phyloP scores from a whole-genome alignment of 2,888 invertebrate species.

The Ochlodes sylvanus region DNA sequence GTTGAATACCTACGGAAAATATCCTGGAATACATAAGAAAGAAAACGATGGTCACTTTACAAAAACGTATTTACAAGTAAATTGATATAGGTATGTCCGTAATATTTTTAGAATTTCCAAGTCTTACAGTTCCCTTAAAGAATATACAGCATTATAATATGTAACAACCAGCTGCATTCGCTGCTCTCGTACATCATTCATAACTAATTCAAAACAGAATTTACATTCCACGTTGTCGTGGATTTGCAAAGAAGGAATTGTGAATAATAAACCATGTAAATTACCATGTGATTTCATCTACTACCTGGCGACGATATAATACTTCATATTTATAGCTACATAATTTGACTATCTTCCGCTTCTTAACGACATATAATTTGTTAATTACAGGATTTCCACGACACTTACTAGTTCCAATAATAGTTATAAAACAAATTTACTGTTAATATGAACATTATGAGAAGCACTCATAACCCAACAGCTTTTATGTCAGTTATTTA shows the following conservation, averaged over 20 bases:
- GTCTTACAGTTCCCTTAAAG: constrained; percentile 8
- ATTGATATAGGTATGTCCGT: background rate
- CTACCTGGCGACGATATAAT: background rate
- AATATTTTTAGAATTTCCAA: background rate
- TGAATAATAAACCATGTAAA: constrained; percentile 14
- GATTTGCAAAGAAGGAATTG: constrained; percentile 23
- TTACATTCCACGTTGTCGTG: constrained; percentile 29
- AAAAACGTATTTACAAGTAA: background rate
- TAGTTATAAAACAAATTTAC: no score
- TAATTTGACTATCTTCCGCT: no score
- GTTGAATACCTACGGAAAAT: no score
- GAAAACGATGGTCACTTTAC: background rate
- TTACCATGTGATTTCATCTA: constrained; percentile 9
- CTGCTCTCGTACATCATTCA: constrained; percentile 28
- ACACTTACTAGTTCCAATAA: no score
- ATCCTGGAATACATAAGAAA: no score
- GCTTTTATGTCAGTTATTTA: no score
- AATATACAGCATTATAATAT: constrained; percentile 33
- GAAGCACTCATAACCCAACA: no score
- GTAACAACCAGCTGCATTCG: constrained; percentile 33
- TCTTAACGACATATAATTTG: background rate
- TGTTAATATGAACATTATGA: no score
- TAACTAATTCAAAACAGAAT: constrained; percentile 31
- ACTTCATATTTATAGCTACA: no score
- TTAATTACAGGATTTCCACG: background rate